Evolutionary conservation across 1,140 invertebrate genomes (phyloP).

Genomic region (Drosophila pseudoobscura): DNA sequence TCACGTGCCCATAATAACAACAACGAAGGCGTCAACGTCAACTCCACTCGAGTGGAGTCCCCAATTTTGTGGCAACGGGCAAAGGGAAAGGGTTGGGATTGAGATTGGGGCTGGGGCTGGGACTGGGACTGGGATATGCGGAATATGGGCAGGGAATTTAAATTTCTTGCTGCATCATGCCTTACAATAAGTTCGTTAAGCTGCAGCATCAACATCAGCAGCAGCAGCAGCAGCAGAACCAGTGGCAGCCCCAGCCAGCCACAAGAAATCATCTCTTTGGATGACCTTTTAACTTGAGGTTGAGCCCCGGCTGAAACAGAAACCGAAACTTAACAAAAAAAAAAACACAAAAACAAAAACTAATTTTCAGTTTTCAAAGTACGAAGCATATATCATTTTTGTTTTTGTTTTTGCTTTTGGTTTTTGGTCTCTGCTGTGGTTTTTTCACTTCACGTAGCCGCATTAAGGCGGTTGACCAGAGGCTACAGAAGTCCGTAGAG

Average conservation of each 20-base stretch:
- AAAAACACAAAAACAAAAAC: conserved; percentile 43
- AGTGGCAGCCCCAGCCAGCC: conserved; percentile 11
- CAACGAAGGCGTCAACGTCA: conserved; percentile 59
- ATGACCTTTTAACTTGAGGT: conserved; percentile 33
- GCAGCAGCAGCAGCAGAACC: conserved; percentile 14
- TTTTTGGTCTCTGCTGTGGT: too few species aligned
- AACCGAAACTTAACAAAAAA: conserved; percentile 36
- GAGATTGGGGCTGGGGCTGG: not conserved
- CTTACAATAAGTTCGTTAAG: conserved; percentile 72
- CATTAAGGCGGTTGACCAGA: too few species aligned
- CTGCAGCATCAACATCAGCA: conserved; percentile 25
- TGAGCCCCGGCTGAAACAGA: not conserved
- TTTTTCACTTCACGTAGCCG: too few species aligned
- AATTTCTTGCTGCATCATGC: conserved; percentile 73
- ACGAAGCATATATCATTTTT: conserved; percentile 1
- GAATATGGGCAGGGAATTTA: conserved; percentile 36
- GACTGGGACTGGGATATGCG: not conserved
- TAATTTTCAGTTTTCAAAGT: conserved; percentile 67
- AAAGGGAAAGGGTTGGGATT: conserved; percentile 10
- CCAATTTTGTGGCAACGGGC: conserved; percentile 38
- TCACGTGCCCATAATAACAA: conserved; percentile 74
- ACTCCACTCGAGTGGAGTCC: conserved; percentile 36
- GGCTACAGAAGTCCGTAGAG: not conserved
- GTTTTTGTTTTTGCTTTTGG: conserved; percentile 18
- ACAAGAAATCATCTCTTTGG: conserved; percentile 48